Base-by-base conservation (phyloP, 2,888 invertebrate genomes). In the Myopa testacea region DNA sequence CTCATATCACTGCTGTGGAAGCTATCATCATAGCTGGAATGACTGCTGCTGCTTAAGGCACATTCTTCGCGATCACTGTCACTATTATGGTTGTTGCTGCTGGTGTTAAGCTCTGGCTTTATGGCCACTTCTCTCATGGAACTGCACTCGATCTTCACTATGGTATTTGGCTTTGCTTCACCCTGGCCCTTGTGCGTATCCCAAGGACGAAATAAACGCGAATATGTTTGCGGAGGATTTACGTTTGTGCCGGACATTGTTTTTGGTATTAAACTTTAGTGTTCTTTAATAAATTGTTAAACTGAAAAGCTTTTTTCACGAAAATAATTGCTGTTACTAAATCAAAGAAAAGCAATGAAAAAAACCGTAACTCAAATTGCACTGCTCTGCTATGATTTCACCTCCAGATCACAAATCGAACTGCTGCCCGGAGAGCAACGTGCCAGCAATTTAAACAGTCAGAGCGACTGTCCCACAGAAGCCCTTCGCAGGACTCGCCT, bases 131-230 rank as follows among this genome's bases (percentile, higher is more conserved):
- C 67, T 45, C 45, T 26, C 14, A 34, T 7, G 8, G 26, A 60
- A 78, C 81, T 10, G 81, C n/a, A 74, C 81, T 82, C 65, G 71
- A 80, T 38, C 37, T 79, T 83, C 80, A 74, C 80, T 50, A 16
- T 50, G 19, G 26, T 52, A 34, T n/a, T 63, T n/a, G 3, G 58
- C 52, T 19, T 40, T 19, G 12, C 58, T 34, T 26, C 55, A 26
- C 38, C 55, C 37, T 12, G 76, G 77, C 82, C 82, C 16, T 83
- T 83, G 79, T 85, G 90, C 80, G 89, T 89, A 86, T 92, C 92
- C 92, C 92, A 93, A 77, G 92, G 92, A 82, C 92, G 91, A 84
- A 93, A 93, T 34, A 93, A 88, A 83, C 92, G 90, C 65, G 92
- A 91, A 81, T 89, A 90, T 80, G 89, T 90, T 87, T 90, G 89